Evolutionary conservation across 2,113 vertebrate genomes (phyloP).

Genomic region (Dryoscopus gambensis): DNA sequence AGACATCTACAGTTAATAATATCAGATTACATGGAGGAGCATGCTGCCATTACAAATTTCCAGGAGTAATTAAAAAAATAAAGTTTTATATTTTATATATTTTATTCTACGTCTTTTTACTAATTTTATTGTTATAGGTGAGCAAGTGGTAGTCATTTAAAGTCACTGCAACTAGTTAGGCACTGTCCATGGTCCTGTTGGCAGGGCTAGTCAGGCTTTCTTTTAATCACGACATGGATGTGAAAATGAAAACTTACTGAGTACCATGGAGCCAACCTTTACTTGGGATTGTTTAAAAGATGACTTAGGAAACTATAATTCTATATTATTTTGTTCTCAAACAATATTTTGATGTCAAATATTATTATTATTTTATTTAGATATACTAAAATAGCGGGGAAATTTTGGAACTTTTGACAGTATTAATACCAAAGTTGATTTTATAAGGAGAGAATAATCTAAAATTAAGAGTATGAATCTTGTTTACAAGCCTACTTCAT

Average conservation of each 20-base stretch:
- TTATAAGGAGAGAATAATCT: not conserved
- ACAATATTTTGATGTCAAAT: constrained; percentile 1
- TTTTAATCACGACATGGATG: not conserved
- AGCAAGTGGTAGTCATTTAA: not conserved
- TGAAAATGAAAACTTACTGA: not conserved
- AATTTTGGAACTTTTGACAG: not conserved
- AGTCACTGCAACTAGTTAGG: not conserved
- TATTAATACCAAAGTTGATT: not conserved
- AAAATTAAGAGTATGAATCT: not conserved
- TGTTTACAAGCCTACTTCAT: not conserved
- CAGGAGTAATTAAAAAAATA: not conserved
- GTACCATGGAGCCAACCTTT: not conserved
- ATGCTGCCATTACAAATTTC: not conserved
- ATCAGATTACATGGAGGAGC: not conserved
- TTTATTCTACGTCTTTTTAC: not conserved
- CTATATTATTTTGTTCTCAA: constrained; percentile 3
- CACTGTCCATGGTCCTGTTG: not conserved
- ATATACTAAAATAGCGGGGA: not conserved
- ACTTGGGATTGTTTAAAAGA: constrained; percentile 1
- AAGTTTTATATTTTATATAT: not conserved
- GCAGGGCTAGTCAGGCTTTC: not conserved
- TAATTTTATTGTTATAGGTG: not conserved
- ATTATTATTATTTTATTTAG: constrained; percentile 55
- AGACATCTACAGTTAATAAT: not conserved
- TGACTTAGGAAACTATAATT: not conserved